phyloP scores from a whole-genome alignment of 2,888 invertebrate species.

The Andrena haemorrhoa region DNA sequence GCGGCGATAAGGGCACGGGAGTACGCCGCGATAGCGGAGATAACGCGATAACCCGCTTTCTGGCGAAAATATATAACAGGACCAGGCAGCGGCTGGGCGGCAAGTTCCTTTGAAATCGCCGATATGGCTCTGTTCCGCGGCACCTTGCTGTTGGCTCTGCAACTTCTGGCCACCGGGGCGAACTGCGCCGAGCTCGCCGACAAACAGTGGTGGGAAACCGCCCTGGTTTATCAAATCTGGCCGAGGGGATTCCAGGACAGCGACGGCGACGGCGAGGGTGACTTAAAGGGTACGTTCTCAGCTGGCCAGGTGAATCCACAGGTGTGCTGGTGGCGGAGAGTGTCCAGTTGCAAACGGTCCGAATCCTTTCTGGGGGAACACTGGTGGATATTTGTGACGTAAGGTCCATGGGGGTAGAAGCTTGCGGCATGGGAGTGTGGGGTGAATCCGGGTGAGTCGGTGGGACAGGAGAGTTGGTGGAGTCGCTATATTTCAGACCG shows the following conservation, averaged over 20 bases:
- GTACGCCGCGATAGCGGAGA: slow-evolving; percentile 24
- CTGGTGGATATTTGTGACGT: no score
- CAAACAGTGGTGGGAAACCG: slow-evolving; percentile 77
- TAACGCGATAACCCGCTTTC: slow-evolving; percentile 39
- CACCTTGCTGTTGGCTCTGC: slow-evolving; percentile 14
- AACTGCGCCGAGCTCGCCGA: neutral
- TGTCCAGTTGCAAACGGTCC: neutral
- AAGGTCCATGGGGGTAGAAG: no score
- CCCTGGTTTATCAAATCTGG: slow-evolving; percentile 78
- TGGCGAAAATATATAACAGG: slow-evolving; percentile 43
- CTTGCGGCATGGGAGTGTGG: no score
- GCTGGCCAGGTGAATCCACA: slow-evolving; percentile 7
- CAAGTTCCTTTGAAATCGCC: neutral
- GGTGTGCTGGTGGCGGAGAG: neutral
- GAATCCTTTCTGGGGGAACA: no score
- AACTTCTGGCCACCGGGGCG: slow-evolving; percentile 3
- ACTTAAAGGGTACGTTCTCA: slow-evolving; percentile 74
- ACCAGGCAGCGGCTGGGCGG: neutral
- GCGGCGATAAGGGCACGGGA: slow-evolving; percentile 34
- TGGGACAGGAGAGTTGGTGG: no score
- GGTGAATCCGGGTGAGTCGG: no score
- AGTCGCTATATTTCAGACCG: no score
- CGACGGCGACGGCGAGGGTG: slow-evolving; percentile 78
- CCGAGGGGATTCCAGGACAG: slow-evolving; percentile 78
- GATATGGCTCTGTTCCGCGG: slow-evolving; percentile 18